Conservation (phyloP, 2,113 vertebrate genomes). For the Anas platyrhynchos region DNA sequence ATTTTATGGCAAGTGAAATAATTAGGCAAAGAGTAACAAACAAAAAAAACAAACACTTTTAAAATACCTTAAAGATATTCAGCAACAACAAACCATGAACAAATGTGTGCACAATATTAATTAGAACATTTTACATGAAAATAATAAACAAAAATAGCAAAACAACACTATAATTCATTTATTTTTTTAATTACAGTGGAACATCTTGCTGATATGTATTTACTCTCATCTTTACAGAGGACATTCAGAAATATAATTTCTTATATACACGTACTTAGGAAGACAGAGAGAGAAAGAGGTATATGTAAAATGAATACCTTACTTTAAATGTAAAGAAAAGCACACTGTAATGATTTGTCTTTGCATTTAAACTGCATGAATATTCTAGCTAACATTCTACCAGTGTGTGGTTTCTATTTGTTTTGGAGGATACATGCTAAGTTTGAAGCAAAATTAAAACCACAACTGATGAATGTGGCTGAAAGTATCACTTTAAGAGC, state of each 20-base stretch:
- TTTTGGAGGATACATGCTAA: not conserved
- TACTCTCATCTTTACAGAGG: not conserved
- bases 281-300: not conserved
- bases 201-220: not conserved
- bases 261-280: not conserved
- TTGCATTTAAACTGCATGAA: not conserved
- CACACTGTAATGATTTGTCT: not conserved
- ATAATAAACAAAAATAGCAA: not conserved
- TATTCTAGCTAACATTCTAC: not conserved
- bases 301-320: not conserved
- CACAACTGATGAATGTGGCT: not conserved
- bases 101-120: not conserved
- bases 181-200: not conserved
- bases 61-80: not conserved
- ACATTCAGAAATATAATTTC: not conserved
- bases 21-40: not conserved
- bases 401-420: not conserved
- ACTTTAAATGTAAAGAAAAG: not conserved
- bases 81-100: not conserved
- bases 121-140: not conserved
- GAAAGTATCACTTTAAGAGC: not conserved
- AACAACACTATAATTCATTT: not conserved
- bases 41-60: not conserved
- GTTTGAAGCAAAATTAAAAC: slow-evolving; percentile 18
- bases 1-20: slow-evolving; percentile 7